These are phyloP conservation scores for Charina bottae DNA, from an alignment of 2,113 vertebrate genomes.

Conservation along the genomic window DNA sequence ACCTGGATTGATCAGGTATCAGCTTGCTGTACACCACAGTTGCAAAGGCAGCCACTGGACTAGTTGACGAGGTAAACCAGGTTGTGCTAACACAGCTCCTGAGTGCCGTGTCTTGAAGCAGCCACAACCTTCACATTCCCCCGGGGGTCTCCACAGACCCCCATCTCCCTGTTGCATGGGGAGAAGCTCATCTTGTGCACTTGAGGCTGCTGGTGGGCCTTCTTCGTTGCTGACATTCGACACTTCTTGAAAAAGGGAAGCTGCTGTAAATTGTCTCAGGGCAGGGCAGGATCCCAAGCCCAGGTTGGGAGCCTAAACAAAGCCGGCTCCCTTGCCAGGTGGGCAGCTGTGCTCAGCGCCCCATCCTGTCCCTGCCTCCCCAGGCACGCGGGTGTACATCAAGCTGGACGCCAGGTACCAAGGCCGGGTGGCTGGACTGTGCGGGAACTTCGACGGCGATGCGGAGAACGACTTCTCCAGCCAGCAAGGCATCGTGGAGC, in stretches of 20 bases:
- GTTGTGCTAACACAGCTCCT: neutral
- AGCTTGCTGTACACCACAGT: neutral
- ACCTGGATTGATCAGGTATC: neutral
- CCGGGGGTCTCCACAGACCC: accelerated
- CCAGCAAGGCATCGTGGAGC: conserved; percentile 85
- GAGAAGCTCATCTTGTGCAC: neutral
- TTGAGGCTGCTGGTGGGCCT: neutral
- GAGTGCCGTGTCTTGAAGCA: neutral
- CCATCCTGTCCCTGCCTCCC: neutral
- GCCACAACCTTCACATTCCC: neutral
- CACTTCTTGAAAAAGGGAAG: neutral
- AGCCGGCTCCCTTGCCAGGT: too few relatives aligned
- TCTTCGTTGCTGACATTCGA: neutral
- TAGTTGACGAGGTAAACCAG: neutral
- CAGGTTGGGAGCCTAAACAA: too few relatives aligned
- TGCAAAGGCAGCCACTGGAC: neutral
- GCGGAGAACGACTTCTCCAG: conserved; percentile 87
- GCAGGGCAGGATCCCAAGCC: neutral
- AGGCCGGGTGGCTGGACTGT: conserved; percentile 83
- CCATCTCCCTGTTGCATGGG: too few relatives aligned
- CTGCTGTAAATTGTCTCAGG: neutral
- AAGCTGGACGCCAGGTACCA: conserved; percentile 77
- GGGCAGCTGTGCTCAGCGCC: accelerated
- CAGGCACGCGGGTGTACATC: conserved; percentile 89
- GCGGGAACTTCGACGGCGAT: conserved; percentile 90